Evolutionary conservation across 2,797 vertebrate species (phyloP), one percentile per base, ranked within the genome.

Genomic region (Antennarius maculatus): DNA sequence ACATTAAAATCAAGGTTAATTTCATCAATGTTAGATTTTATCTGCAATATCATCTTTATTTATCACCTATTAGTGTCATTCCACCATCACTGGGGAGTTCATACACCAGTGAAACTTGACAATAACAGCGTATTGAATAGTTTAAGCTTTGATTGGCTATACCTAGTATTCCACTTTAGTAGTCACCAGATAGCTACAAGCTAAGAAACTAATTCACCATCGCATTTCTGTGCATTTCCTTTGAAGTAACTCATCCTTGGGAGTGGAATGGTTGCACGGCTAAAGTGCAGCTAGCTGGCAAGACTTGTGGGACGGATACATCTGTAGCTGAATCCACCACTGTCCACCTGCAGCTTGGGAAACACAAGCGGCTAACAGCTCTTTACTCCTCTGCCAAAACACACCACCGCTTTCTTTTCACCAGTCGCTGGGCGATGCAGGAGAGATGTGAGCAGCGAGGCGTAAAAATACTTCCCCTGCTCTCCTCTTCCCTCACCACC

Each of bases 361-460:
- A 77, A 70, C 60, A 76, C 49, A 58, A 61, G 66, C 69, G 54
- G 49, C 77, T 78, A 74, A 50, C 53, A 48, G 54, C 52, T 74
- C 65, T 80, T 79, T 51, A 62, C 76, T 66, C 48, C 23, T 1
- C 74, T 74, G 74, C 77, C 73, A 83, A 78, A 87, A 82, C 62
- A 69, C 73, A 86, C 51, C 56, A 39, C 61, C 0, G 17, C 76
- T 69, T 74, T 67, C 61, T 69, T 57, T 82, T 64, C 5, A 13
- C 76, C 65, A 83, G 72, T 76, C 84, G 70, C 71, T 48, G 71
- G 55, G 61, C 31, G 42, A 71, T 71, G 74, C 76, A 43, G 59
- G 68, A 82, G 81, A 88, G 79, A 86, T 82, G 81, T 71, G 89
- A 81, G 80, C 90, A 83, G 66, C 77, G 71, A 85, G 77, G 80